phyloP scores from a whole-genome alignment of 2,113 vertebrate genomes.

The Xiphorhynchus elegans region DNA sequence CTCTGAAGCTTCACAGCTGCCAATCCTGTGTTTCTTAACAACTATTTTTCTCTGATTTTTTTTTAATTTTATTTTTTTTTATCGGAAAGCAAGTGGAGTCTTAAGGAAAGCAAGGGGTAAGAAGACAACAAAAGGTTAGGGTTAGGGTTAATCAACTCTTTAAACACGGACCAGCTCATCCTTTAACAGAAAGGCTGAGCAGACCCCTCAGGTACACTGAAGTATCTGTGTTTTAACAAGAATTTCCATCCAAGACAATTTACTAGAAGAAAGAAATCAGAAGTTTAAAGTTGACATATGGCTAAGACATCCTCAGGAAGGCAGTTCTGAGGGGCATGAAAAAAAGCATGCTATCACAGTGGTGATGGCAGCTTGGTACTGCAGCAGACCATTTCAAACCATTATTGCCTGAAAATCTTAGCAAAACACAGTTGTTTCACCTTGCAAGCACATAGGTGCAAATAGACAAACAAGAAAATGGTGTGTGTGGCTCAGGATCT shows the following conservation, averaged over 20 bases:
- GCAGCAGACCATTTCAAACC: background rate
- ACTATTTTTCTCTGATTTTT: background rate
- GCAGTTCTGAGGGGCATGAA: background rate
- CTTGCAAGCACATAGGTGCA: background rate
- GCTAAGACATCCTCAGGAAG: background rate
- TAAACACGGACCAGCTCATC: background rate
- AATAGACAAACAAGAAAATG: background rate
- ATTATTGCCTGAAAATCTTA: background rate
- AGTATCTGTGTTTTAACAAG: background rate
- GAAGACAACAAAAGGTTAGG: background rate
- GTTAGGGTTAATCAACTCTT: background rate
- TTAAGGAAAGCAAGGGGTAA: background rate
- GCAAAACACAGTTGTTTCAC: background rate
- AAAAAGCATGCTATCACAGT: background rate
- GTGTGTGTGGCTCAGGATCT: background rate
- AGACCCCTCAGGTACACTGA: background rate
- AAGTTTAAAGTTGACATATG: background rate
- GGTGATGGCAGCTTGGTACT: background rate
- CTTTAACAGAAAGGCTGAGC: background rate
- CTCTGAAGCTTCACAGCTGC: background rate
- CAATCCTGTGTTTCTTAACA: background rate
- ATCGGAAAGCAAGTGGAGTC: background rate
- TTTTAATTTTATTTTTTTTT: background rate
- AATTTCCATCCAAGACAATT: background rate
- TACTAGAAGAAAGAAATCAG: background rate